phyloP scores from a whole-genome alignment of 2,113 vertebrate species.

The Passer domesticus region DNA sequence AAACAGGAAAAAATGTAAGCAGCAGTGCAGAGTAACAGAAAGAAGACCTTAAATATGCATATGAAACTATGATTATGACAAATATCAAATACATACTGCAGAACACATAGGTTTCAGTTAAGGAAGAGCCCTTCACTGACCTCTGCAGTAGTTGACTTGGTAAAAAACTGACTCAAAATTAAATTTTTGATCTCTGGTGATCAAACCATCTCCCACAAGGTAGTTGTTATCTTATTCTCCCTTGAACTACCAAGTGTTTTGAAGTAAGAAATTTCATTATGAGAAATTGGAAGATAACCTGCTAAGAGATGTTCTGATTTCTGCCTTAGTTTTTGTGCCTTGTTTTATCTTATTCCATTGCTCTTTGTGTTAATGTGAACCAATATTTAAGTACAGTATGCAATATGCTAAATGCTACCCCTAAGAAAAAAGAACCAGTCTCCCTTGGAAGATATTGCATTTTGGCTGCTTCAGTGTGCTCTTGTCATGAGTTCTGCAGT shows the following conservation, averaged over 20 bases:
- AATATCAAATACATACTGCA: neutral
- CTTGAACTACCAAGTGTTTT: neutral
- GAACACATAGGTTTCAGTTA: neutral
- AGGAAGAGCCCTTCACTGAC: neutral
- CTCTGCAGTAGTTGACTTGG: neutral
- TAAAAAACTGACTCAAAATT: neutral
- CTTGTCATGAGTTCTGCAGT: neutral
- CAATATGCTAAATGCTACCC: neutral
- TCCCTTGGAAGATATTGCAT: neutral
- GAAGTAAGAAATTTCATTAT: neutral
- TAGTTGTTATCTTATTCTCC: neutral
- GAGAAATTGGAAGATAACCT: neutral
- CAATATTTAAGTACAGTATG: neutral
- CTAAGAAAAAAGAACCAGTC: neutral
- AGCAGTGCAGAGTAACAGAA: neutral
- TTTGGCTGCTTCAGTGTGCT: neutral
- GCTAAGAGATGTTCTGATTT: neutral
- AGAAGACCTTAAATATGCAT: neutral
- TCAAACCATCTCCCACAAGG: neutral
- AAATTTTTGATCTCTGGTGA: neutral
- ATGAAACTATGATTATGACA: neutral
- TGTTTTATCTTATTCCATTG: neutral
- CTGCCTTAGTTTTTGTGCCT: neutral
- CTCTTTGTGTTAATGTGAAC: neutral
- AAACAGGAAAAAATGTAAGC: neutral